A percentile compares a stretch with the other conserved stretches of the same genome.
Conservation (phyloP, 2,113 vertebrate species). For the Pipra filicauda region DNA sequence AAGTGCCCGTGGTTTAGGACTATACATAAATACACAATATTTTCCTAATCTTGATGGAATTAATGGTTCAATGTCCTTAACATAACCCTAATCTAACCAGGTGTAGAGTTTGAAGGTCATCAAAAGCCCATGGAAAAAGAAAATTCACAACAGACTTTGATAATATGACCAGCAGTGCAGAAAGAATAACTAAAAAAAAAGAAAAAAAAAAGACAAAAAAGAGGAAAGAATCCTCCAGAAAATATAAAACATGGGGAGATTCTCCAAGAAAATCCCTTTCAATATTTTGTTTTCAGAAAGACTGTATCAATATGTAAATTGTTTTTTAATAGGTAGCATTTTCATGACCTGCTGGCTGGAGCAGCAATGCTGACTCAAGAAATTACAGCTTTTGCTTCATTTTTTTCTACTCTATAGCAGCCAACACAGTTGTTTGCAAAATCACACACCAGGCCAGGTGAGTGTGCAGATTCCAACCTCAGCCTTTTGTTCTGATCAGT, state of each 20-base stretch:
- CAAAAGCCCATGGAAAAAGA: background rate
- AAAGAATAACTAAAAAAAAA: background rate
- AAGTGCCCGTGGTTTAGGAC: background rate
- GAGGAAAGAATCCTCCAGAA: rapidly evolving
- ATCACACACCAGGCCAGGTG: background rate
- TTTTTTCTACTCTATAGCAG: background rate
- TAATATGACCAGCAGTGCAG: background rate
- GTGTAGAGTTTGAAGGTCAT: background rate
- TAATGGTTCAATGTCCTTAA: background rate
- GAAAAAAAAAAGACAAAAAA: background rate
- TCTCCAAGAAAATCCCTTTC: background rate
- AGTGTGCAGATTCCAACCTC: background rate
- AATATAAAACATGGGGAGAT: background rate
- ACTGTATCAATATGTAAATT: background rate
- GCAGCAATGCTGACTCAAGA: background rate
- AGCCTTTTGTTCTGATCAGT: background rate
- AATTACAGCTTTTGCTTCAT: background rate
- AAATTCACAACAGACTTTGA: background rate
- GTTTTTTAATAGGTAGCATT: background rate
- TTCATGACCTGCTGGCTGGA: background rate
- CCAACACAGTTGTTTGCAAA: background rate
- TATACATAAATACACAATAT: rapidly evolving
- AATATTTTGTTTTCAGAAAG: background rate
- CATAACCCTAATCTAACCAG: background rate
- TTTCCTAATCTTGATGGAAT: background rate